phyloP scores from a whole-genome alignment of 2,888 invertebrate genomes.

The Idaea biselata region DNA sequence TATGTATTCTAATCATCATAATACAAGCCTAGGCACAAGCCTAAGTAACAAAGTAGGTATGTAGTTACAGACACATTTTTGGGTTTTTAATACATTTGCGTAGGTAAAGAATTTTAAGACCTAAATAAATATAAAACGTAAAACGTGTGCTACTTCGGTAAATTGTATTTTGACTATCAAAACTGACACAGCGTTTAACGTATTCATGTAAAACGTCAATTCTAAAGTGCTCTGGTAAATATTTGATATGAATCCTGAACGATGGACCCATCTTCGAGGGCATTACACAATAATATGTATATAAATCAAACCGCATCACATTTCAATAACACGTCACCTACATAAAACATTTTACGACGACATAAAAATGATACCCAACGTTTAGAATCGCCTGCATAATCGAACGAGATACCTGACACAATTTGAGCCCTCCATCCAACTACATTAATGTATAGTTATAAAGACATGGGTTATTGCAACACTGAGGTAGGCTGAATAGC shows the following conservation, averaged over 20 bases:
- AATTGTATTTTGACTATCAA: no score
- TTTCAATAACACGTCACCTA: conserved; percentile 26
- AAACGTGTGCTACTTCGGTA: no score
- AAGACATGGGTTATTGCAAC: no score
- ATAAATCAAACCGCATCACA: conserved; percentile 14
- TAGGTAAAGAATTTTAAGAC: no score
- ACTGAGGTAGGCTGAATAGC: no score
- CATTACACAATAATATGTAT: neutral
- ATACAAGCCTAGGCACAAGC: no score
- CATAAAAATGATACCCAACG: conserved; percentile 30
- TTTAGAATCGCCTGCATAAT: conserved; percentile 29
- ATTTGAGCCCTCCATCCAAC: conserved; percentile 28
- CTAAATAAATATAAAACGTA: no score
- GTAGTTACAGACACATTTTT: no score
- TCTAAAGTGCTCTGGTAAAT: neutral
- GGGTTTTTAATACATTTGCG: no score
- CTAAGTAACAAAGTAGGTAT: no score
- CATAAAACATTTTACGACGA: conserved; percentile 27
- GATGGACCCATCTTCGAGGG: neutral
- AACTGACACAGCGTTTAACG: neutral
- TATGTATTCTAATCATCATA: no score
- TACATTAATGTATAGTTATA: conserved; percentile 22
- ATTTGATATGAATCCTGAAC: neutral
- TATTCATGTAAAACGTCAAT: neutral
- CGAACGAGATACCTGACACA: conserved; percentile 27